Evolutionary conservation across 1,140 invertebrate species (phyloP).

Genomic region (Tetramorium parvispinum): DNA sequence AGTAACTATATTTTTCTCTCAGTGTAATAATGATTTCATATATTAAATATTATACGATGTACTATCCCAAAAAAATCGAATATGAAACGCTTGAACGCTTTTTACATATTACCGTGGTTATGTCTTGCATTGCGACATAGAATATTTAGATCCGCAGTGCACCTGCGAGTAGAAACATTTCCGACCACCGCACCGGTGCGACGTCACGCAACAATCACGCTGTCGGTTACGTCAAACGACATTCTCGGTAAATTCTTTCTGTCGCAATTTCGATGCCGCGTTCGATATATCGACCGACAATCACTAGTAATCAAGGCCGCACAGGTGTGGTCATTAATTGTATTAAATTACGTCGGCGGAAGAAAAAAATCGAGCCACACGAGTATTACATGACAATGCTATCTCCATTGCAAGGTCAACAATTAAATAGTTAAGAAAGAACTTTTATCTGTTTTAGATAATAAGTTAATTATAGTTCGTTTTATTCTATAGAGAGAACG

Average conservation of each 20-base stretch:
- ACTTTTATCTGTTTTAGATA: background rate
- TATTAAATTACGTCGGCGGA: constrained; percentile 52
- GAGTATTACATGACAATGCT: background rate
- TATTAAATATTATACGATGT: background rate
- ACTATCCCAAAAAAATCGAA: background rate
- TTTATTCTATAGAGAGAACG: background rate
- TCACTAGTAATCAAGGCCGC: constrained; percentile 39
- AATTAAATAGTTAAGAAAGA: background rate
- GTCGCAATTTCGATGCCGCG: constrained; percentile 52
- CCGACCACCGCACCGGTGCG: constrained; percentile 17
- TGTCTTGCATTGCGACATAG: constrained; percentile 56
- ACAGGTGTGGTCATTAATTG: constrained; percentile 62
- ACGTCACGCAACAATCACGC: constrained; percentile 52
- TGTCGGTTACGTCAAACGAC: constrained; percentile 52
- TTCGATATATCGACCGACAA: constrained; percentile 52
- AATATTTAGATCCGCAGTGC: constrained; percentile 56
- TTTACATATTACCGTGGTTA: constrained; percentile 22
- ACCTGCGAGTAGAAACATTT: constrained; percentile 43
- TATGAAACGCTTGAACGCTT: background rate
- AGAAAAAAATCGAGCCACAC: constrained; percentile 26
- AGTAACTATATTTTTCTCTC: no score
- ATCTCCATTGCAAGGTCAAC: background rate
- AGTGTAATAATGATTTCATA: background rate
- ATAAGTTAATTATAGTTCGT: background rate
- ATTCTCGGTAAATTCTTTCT: constrained; percentile 40